Conservation (phyloP, 2,888 invertebrate genomes). For the Leptopterna dolabrata region DNA sequence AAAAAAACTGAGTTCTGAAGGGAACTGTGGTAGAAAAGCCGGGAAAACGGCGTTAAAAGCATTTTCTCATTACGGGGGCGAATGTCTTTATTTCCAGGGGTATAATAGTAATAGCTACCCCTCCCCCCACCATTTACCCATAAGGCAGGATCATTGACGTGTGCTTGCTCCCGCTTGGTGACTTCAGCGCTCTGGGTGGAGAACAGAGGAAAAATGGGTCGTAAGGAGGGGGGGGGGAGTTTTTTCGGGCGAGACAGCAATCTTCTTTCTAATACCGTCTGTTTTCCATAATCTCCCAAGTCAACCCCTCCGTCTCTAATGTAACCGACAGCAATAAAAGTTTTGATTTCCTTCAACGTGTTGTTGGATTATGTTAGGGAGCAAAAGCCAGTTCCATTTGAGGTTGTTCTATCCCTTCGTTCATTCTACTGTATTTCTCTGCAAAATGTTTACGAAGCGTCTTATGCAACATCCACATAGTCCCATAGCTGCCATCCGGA, state of each 20-base stretch:
- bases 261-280: slow-evolving; percentile 26
- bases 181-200: not conserved
- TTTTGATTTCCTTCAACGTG: not conserved
- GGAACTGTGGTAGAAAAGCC: not conserved
- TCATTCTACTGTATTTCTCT: no score
- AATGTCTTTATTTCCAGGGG: slow-evolving; percentile 56
- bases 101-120: slow-evolving; percentile 41
- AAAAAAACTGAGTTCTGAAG: not conserved
- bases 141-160: slow-evolving; percentile 20
- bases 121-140: no score
- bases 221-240: not conserved
- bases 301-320: not conserved
- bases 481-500: no score
- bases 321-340: slow-evolving; percentile 13
- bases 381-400: not conserved
- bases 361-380: not conserved
- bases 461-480: no score
- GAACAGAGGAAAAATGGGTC: not conserved
- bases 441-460: no score
- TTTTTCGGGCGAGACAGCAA: not conserved
- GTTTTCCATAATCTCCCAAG: slow-evolving; percentile 9
- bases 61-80: slow-evolving; percentile 64
- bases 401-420: not conserved
- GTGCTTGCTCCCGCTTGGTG: not conserved
- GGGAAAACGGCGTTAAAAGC: slow-evolving; percentile 63